phyloP scores from a whole-genome alignment of 2,888 invertebrate genomes.

The Drosophila birchii region DNA sequence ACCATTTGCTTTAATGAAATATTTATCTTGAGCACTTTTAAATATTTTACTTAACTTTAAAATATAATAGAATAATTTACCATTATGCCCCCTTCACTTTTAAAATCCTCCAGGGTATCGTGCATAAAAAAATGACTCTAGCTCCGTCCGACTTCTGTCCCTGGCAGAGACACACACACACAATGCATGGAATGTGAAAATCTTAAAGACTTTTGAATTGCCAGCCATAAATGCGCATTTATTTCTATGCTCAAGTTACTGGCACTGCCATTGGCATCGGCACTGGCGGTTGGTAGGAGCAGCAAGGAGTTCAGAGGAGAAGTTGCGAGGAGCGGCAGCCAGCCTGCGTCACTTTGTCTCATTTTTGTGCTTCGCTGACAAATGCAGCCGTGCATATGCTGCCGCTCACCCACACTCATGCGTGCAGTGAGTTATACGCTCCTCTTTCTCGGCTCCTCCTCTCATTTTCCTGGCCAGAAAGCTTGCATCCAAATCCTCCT shows the following conservation, averaged over 20 bases:
- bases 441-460: conserved; percentile 24
- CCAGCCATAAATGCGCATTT: conserved; percentile 80
- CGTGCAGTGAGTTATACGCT: conserved; percentile 73
- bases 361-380: conserved; percentile 81
- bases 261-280: conserved; percentile 19
- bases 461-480: neutral
- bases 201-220: conserved; percentile 81
- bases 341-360: conserved; percentile 77
- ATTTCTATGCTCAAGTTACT: conserved; percentile 78
- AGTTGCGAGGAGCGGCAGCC: conserved; percentile 43
- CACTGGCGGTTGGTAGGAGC: conserved; percentile 16
- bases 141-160: conserved; percentile 61
- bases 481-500: conserved; percentile 7
- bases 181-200: conserved; percentile 80
- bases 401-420: conserved; percentile 35
- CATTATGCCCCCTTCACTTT: neutral
- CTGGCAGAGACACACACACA: conserved; percentile 53
- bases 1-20: no score
- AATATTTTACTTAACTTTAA: no score
- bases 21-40: no score
- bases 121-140: conserved; percentile 56
- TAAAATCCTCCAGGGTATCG: conserved; percentile 55
- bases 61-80: no score
- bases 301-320: neutral
- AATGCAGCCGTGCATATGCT: conserved; percentile 80